Evolutionary conservation across 2,888 invertebrate genomes (phyloP).

Genomic region (Ischnus inquisitorius): DNA sequence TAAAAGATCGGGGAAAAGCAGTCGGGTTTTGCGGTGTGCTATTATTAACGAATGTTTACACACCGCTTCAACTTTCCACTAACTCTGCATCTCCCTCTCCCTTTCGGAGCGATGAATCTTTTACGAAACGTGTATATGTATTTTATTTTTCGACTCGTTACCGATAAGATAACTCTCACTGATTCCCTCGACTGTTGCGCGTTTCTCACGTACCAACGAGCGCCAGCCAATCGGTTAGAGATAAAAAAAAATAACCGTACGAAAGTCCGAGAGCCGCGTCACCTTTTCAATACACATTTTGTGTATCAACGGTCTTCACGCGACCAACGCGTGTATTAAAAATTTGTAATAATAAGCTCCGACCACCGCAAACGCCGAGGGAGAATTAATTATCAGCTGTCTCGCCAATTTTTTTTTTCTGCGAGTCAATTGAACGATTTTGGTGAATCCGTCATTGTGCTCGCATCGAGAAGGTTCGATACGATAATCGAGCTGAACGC

Average conservation of each 20-base stretch:
- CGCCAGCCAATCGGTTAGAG: slow-evolving; percentile 10
- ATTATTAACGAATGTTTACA: slow-evolving; percentile 20
- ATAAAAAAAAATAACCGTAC: slow-evolving; percentile 8
- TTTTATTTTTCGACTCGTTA: slow-evolving; percentile 33
- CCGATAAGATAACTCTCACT: slow-evolving; percentile 43
- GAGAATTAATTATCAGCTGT: slow-evolving; percentile 21
- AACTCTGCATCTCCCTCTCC: neutral
- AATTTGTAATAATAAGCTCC: neutral
- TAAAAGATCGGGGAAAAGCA: neutral
- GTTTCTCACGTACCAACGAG: neutral
- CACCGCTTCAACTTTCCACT: neutral
- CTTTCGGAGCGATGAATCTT: neutral
- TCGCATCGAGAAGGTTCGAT: neutral
- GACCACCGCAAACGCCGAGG: neutral
- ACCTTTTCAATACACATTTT: neutral
- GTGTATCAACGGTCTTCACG: neutral
- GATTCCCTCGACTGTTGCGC: neutral
- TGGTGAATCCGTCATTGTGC: slow-evolving; percentile 3
- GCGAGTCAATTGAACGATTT: slow-evolving; percentile 16
- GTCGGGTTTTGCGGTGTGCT: slow-evolving; percentile 7
- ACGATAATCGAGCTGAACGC: neutral
- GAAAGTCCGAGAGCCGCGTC: slow-evolving; percentile 14
- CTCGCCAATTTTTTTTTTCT: neutral
- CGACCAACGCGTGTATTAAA: neutral
- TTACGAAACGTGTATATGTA: slow-evolving; percentile 7